phyloP scores from a whole-genome alignment of 2,113 vertebrate species.

The Hydrochoerus hydrochaeris region DNA sequence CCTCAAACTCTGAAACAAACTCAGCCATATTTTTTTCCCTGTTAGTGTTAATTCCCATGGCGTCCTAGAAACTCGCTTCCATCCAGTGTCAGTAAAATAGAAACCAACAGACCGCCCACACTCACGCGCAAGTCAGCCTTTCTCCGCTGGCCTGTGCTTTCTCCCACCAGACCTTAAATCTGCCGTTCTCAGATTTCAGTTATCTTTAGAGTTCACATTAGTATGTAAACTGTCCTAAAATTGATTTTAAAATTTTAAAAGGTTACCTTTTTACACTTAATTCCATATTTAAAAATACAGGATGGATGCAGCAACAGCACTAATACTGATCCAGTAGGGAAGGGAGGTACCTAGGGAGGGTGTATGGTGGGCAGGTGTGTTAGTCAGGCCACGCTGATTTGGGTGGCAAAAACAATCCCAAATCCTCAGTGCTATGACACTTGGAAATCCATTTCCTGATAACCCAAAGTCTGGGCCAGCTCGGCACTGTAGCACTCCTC shows the following conservation, averaged over 20 bases:
- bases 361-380: too few relatives aligned
- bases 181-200: not conserved
- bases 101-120: not conserved
- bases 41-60: not conserved
- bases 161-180: fast-evolving
- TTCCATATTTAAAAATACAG: not conserved
- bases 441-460: not conserved
- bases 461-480: not conserved
- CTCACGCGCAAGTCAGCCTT: not conserved
- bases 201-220: not conserved
- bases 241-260: not conserved
- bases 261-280: too few relatives aligned
- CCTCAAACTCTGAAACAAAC: not conserved
- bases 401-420: not conserved
- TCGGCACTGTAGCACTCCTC: not conserved
- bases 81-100: not conserved
- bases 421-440: not conserved
- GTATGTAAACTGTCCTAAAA: not conserved
- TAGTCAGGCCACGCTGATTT: too few relatives aligned
- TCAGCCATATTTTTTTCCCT: not conserved
- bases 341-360: too few relatives aligned
- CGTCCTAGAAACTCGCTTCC: not conserved
- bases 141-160: fast-evolving
- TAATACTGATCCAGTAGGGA: too few relatives aligned
- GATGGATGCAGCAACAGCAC: not conserved